Base-by-base conservation (phyloP, 2,888 invertebrate genomes). In the Noctua fimbriata region DNA sequence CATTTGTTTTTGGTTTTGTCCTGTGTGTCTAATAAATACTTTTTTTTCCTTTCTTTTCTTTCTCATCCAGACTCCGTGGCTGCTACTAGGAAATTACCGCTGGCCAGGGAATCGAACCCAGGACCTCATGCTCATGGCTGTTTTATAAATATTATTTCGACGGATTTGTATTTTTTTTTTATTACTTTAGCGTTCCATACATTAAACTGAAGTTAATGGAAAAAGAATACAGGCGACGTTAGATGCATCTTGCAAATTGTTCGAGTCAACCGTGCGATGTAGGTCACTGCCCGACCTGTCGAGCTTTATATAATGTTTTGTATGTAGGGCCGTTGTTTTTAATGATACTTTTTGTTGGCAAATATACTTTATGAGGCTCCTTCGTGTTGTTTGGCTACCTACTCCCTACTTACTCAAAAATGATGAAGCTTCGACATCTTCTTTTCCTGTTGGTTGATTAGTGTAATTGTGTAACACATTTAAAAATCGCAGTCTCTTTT, bases 171-270 rank as follows among this genome's bases (percentile, higher is more conserved):
- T 10, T 10, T 24, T 4, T 55, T 55, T 12, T 55, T 24, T 16
- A 52, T 47, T 28, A 36, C 28, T 55, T 70, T 24, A 16, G 12
- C 49, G 6, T 32, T 1, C 1, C 36, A 41, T 41, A 44, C 1
- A 69, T 1, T 18, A 76, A 66, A 36, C 44, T 28, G n/a, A 71
- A 65, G 55, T 32, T 76, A 87, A 82, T 82, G 76, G 69, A 84
- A 81, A 81, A 41, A 78, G 79, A 86, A 79, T 60, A 81, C 36
- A 77, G 36, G 5, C 7, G 2, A 63, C 72, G 74, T 82, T 71
- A 82, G 78, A 67, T 71, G 3, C 69, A 67, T 81, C 80, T 87
- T 78, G 77, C 70, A 78, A 84, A 82, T 88, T 76, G 83, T 80
- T 75, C 67, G 74, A 73, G 75, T 74, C 75, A 76, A 79, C 79